phyloP scores from a whole-genome alignment of 2,888 invertebrate genomes.

The Thecophora atra region DNA sequence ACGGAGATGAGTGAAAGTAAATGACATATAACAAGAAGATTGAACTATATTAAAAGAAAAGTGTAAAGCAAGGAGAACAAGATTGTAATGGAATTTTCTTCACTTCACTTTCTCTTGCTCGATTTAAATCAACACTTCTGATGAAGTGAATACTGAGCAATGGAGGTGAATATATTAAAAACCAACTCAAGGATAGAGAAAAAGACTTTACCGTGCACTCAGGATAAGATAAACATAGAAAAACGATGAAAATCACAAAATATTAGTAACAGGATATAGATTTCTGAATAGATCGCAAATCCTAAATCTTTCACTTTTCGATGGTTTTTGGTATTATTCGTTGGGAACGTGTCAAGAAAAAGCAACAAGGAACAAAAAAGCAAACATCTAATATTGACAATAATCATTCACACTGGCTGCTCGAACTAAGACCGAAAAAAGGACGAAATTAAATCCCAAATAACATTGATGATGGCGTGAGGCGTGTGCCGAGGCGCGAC shows the following conservation, averaged over 20 bases:
- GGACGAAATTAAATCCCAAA: not conserved
- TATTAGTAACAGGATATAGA: too few relatives aligned
- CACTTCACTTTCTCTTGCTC: too few relatives aligned
- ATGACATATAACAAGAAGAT: not conserved
- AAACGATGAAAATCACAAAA: too few relatives aligned
- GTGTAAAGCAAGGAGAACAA: not conserved
- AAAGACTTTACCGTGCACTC: too few relatives aligned
- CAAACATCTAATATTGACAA: conserved; percentile 37
- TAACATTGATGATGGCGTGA: not conserved
- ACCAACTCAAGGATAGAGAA: conserved; percentile 3
- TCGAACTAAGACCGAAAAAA: not conserved
- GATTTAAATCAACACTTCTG: too few relatives aligned
- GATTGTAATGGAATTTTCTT: too few relatives aligned
- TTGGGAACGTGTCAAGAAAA: conserved; percentile 27
- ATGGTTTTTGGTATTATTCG: conserved; percentile 10
- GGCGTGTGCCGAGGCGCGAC: conserved; percentile 22
- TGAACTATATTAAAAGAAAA: not conserved
- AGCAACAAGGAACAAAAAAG: conserved; percentile 11
- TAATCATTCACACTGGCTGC: not conserved
- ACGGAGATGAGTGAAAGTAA: not conserved
- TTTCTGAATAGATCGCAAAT: not conserved
- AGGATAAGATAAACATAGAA: too few relatives aligned
- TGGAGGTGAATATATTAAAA: conserved; percentile 1
- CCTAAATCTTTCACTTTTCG: too few relatives aligned
- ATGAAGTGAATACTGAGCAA: not conserved